These are phyloP conservation scores for Cromileptes altivelis DNA, from an alignment of 2,113 vertebrate genomes.

Conservation along the genomic window DNA sequence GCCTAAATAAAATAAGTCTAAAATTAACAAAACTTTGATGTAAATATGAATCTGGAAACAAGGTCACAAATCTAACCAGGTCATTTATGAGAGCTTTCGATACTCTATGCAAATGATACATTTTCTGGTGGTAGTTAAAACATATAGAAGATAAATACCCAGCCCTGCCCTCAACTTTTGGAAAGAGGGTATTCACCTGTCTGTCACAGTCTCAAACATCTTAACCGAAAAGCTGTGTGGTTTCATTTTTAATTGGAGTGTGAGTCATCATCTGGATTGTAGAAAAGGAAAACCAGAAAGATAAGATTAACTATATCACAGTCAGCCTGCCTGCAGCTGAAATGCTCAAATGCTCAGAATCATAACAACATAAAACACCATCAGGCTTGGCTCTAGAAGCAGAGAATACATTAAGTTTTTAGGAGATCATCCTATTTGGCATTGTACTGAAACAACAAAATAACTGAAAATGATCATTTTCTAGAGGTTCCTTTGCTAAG, in stretches of 20 bases:
- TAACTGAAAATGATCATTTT: neutral
- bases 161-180: neutral
- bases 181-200: slow-evolving; percentile 22
- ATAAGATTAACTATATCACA: neutral
- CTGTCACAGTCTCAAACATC: slow-evolving; percentile 28
- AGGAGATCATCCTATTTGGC: neutral
- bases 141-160: neutral
- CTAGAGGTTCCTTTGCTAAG: neutral
- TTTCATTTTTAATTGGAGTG: neutral
- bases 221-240: neutral
- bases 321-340: slow-evolving; percentile 47
- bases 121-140: neutral
- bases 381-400: neutral
- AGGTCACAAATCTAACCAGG: neutral
- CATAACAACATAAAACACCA: neutral
- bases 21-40: neutral
- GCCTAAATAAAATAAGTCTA: neutral
- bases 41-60: neutral
- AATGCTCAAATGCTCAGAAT: neutral
- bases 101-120: neutral
- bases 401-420: neutral
- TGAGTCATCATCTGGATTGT: slow-evolving; percentile 20
- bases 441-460: neutral
- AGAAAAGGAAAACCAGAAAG: neutral
- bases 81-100: neutral